These are phyloP conservation scores for Pao palembangensis DNA, from an alignment of 2,113 vertebrate genomes.

Conservation along the genomic window DNA sequence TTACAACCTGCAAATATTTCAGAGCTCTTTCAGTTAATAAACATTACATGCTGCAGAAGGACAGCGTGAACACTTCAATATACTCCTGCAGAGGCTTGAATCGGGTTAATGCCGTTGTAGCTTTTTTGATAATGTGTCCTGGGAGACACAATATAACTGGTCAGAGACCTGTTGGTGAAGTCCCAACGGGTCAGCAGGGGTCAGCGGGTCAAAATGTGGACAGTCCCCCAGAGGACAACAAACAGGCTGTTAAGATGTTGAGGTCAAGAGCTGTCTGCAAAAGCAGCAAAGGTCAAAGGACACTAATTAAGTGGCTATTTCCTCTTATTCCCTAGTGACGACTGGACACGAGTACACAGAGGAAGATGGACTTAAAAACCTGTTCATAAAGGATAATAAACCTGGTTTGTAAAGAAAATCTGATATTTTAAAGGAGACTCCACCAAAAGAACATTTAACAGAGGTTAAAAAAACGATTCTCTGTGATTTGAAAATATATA, in stretches of 20 bases:
- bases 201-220: constrained; percentile 59
- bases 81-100: constrained; percentile 14
- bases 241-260: constrained; percentile 47
- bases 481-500: no score
- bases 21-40: constrained; percentile 19
- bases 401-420: neutral
- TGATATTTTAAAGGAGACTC: neutral
- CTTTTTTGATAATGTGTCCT: constrained; percentile 44
- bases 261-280: constrained; percentile 53
- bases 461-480: no score
- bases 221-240: constrained; percentile 67
- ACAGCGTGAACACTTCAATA: neutral
- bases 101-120: constrained; percentile 3
- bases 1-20: constrained; percentile 10
- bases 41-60: constrained; percentile 9
- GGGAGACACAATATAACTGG: constrained; percentile 17
- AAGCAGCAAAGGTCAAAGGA: constrained; percentile 64
- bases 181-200: constrained; percentile 41
- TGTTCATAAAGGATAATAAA: neutral
- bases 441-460: neutral
- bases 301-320: constrained; percentile 71
- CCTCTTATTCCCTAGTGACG: constrained; percentile 64
- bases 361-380: constrained; percentile 36
- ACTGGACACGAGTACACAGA: constrained; percentile 25
- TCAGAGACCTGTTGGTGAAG: constrained; percentile 56